phyloP scores from a whole-genome alignment of 2,113 vertebrate genomes.

The Hydropotes inermis region DNA sequence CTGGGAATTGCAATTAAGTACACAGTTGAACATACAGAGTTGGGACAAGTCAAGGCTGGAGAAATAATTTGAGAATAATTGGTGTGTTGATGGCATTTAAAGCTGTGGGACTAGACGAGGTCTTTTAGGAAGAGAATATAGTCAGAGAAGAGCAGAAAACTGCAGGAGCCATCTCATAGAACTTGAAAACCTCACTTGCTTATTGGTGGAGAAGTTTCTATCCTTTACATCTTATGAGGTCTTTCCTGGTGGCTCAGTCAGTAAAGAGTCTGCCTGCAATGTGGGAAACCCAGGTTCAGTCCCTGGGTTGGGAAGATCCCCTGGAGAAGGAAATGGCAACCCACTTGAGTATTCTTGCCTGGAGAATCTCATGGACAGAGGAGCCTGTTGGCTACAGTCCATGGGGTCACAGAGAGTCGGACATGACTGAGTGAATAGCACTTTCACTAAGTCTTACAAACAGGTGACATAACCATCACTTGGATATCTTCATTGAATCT shows the following conservation, averaged over 20 bases:
- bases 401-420: background rate
- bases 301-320: background rate
- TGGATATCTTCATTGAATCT: background rate
- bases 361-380: background rate
- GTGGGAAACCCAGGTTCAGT: background rate
- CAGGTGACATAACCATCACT: background rate
- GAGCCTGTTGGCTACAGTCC: background rate
- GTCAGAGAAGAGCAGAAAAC: conserved; percentile 8
- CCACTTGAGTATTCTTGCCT: background rate
- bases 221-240: background rate
- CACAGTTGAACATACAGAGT: background rate
- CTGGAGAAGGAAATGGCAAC: background rate
- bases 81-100: background rate
- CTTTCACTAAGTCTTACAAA: background rate
- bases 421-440: background rate
- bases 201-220: background rate
- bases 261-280: background rate
- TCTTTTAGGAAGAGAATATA: background rate
- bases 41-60: background rate
- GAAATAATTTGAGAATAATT: conserved; percentile 32
- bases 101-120: background rate
- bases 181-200: background rate
- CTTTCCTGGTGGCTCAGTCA: background rate
- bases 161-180: background rate
- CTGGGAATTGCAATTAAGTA: background rate